Conservation (phyloP, 2,888 invertebrate genomes). For the Pegoplata infirma region DNA sequence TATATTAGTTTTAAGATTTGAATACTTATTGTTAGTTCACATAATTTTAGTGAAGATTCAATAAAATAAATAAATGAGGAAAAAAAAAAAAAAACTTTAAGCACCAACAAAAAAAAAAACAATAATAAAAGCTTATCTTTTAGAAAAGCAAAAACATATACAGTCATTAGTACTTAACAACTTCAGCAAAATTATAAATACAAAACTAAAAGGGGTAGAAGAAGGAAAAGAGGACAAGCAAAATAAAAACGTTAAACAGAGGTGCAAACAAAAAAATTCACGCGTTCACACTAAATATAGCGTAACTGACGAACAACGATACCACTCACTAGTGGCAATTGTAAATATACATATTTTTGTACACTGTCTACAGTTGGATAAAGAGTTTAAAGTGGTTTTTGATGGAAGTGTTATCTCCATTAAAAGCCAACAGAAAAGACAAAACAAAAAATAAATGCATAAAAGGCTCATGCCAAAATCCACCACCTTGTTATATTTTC, state of each 20-base stretch:
- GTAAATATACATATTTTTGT: too few species aligned
- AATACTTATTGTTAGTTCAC: too few species aligned
- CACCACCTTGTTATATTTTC: background rate
- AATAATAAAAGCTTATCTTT: background rate
- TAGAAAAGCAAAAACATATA: background rate
- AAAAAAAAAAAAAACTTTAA: too few species aligned
- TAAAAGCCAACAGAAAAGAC: too few species aligned
- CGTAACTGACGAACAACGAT: conserved; percentile 21
- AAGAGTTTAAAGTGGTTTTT: conserved; percentile 11
- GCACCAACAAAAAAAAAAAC: too few species aligned
- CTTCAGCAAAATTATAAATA: background rate
- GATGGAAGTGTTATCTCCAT: conserved; percentile 28
- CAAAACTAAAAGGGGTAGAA: background rate
- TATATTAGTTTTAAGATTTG: too few species aligned
- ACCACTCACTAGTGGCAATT: too few species aligned
- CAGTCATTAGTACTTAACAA: background rate
- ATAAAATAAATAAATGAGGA: too few species aligned
- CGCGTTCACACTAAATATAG: conserved; percentile 63
- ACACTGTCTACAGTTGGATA: background rate
- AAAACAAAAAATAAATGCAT: too few species aligned
- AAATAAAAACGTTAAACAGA: conserved; percentile 52
- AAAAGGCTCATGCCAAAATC: background rate
- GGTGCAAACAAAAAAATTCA: conserved; percentile 62
- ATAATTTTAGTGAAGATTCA: too few species aligned
- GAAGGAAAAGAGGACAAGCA: background rate